These are phyloP conservation scores for Palythoa heliodiscus DNA, from an alignment of 92 coral and sea anemone species.

Conservation along the genomic window DNA sequence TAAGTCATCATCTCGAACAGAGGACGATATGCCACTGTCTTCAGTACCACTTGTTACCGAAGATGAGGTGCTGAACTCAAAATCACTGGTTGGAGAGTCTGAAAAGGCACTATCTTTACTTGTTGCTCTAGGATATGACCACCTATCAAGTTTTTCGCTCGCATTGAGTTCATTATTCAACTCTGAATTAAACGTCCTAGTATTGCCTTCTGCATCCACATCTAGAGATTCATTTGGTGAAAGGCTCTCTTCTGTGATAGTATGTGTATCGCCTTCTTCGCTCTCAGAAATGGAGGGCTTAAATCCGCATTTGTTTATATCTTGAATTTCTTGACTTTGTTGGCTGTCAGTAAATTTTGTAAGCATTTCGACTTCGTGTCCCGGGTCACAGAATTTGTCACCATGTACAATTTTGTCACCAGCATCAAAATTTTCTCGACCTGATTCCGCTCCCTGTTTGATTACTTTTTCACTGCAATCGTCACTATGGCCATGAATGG, in stretches of 20 bases:
- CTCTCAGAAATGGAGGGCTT: neutral
- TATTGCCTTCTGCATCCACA: neutral
- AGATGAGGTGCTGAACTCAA: conserved; percentile 84
- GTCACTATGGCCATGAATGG: conserved; percentile 4
- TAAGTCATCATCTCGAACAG: conserved; percentile 92
- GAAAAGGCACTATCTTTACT: conserved; percentile 68
- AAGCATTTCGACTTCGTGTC: neutral
- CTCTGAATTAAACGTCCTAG: neutral
- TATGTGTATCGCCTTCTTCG: conserved; percentile 10
- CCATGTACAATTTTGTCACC: neutral
- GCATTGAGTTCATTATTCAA: conserved; percentile 7
- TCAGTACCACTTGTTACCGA: conserved; percentile 90
- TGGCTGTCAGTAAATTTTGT: neutral
- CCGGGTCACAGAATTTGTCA: conserved; percentile 6
- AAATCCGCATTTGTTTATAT: conserved; percentile 1
- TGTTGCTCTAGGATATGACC: conserved; percentile 26
- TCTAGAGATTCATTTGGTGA: conserved; percentile 5
- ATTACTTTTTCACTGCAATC: neutral
- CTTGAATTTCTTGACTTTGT: conserved; percentile 16
- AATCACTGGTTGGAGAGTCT: conserved; percentile 85
- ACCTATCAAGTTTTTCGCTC: conserved; percentile 19
- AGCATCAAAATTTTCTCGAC: neutral
- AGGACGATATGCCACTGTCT: conserved; percentile 97
- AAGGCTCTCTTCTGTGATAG: conserved; percentile 12
- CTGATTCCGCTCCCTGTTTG: conserved; percentile 14